Conservation (phyloP, 2,888 invertebrate species). For the Macrophya annulata region DNA sequence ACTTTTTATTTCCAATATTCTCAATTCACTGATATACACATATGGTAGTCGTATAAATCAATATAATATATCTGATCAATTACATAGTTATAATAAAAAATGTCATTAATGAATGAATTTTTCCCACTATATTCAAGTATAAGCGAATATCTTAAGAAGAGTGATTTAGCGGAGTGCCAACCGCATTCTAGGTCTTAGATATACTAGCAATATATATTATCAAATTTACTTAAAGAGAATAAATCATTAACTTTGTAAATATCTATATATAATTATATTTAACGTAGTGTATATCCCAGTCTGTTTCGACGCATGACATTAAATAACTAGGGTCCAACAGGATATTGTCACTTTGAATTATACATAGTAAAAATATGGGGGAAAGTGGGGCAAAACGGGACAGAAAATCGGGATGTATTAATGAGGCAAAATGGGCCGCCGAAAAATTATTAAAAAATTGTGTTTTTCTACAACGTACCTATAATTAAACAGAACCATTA, state of each 20-base stretch:
- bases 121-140: not conserved
- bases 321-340: constrained; percentile 39
- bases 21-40: too few relatives aligned
- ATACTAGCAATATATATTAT: constrained; percentile 29
- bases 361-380: too few relatives aligned
- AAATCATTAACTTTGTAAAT: constrained; percentile 44
- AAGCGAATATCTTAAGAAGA: not conserved
- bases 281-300: constrained; percentile 2
- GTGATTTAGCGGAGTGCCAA: constrained; percentile 51
- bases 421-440: too few relatives aligned
- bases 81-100: not conserved
- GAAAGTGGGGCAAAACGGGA: too few relatives aligned
- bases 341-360: constrained; percentile 34
- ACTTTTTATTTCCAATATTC: too few relatives aligned
- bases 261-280: constrained; percentile 3
- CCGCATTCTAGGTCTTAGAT: constrained; percentile 29
- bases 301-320: constrained; percentile 37
- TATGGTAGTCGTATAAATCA: too few relatives aligned
- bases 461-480: too few relatives aligned
- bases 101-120: not conserved
- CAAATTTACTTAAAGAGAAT: not conserved
- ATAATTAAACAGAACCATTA: too few relatives aligned
- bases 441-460: too few relatives aligned
- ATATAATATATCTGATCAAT: too few relatives aligned
- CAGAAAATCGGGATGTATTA: too few relatives aligned